Base-by-base conservation (phyloP, 2,797 vertebrate genomes). In the Scomberomorus guttatus region DNA sequence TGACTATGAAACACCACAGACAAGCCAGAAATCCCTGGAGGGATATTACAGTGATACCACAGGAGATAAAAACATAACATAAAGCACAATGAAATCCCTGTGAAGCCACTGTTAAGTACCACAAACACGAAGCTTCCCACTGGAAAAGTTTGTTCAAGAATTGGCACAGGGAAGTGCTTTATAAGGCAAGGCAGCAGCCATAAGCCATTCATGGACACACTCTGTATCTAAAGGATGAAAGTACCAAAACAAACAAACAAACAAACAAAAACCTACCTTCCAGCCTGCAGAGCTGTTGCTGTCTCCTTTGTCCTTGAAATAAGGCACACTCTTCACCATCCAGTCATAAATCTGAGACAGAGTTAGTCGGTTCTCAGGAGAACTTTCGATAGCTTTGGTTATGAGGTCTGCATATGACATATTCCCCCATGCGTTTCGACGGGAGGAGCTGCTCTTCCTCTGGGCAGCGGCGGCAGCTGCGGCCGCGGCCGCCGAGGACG, bases 251-350 rank as follows among this genome's bases (percentile, higher is more conserved):
- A 8, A 8, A 10, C 37, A 0, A 11, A 20, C 18, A 52, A 50
- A 20, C 20, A 4, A 42, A 56, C 7, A 58, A n/a, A 18, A 50
- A 68, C 94, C 83, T 93, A 99, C 98, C 98, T 99, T 99, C 98
- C 98, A 99, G 3, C 98, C 98, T 3, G 98, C 98, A 5, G 97
- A 98, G 82, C 98, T 99, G 93, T 98, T 99, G 92, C 97, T 99
- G 95, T 99, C 98, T 8, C 98, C 98, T 90, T 99, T 99, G 93
- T 99, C 98, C 91, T 99, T 99, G 94, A 99, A 99, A 91, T 99
- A 99, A 61, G 98, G 97, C 46, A 98, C 97, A 65, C 95, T 97
- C 93, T 97, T 97, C 94, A 98, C 98, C 98, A 99, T 99, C 97
- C 98, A 98, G 95, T 99, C 98, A 88, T 99, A 99, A 80, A 99